Percentiles rank a stretch among this genome's conserved stretches.
These are phyloP conservation scores for Teleogryllus oceanicus DNA, from an alignment of 2,888 invertebrate genomes.

Conservation along the genomic window DNA sequence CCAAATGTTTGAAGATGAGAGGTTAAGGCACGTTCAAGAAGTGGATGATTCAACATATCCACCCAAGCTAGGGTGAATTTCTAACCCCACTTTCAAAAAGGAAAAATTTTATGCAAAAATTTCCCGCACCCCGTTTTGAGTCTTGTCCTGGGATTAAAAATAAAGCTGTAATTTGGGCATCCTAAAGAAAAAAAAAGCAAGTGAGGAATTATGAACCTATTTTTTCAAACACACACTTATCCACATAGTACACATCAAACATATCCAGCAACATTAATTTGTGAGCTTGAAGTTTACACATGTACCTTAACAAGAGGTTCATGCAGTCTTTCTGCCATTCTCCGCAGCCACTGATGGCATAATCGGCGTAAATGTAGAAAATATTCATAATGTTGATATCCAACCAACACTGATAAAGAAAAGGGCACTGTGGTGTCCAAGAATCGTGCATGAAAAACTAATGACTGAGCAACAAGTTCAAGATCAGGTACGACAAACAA, in stretches of 20 bases:
- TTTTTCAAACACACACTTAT: not conserved
- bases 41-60: conserved; percentile 31
- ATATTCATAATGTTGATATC: conserved; percentile 34
- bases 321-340: conserved; percentile 31
- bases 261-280: not conserved
- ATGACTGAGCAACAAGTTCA: conserved; percentile 37
- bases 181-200: no score
- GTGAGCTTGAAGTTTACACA: not conserved
- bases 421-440: conserved; percentile 32
- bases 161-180: no score
- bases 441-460: conserved; percentile 35
- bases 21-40: conserved; percentile 36
- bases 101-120: conserved; percentile 34
- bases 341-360: conserved; percentile 36
- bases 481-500: conserved; percentile 39
- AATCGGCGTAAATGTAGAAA: conserved; percentile 34
- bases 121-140: conserved; percentile 36
- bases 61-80: conserved; percentile 21
- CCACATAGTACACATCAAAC: not conserved
- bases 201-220: not conserved
- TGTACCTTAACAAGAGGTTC: conserved; percentile 32
- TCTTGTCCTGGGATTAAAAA: conserved; percentile 30
- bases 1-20: conserved; percentile 39
- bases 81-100: conserved; percentile 32
- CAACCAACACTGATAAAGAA: conserved; percentile 36